Evolutionary conservation across 2,797 vertebrate genomes (phyloP).

Genomic region (Clarias laeviceps): DNA sequence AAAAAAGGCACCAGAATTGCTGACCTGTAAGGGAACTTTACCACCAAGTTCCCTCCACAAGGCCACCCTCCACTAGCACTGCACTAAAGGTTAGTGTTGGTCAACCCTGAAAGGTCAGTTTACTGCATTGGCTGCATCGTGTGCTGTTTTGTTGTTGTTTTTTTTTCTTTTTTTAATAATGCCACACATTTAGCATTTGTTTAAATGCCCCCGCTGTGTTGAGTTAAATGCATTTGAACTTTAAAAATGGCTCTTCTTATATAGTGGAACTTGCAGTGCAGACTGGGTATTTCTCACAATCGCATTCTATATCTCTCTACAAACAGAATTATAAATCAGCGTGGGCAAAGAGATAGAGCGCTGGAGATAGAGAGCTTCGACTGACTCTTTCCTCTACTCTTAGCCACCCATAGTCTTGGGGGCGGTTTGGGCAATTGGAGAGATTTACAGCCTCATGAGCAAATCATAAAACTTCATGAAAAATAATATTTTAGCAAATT

Average conservation of each 20-base stretch:
- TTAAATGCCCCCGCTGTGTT: constrained; percentile 29
- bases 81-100: constrained; percentile 47
- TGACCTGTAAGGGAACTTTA: neutral
- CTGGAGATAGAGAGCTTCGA: neutral
- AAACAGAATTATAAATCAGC: constrained; percentile 48
- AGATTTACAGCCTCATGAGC: constrained; percentile 44
- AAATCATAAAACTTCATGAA: constrained; percentile 42
- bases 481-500: constrained; percentile 48
- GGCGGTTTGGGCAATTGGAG: neutral
- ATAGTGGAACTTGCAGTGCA: constrained; percentile 14
- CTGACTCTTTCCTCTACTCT: neutral
- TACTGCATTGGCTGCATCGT: constrained; percentile 14
- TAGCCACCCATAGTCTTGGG: neutral
- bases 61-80: constrained; percentile 18
- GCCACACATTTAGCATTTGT: constrained; percentile 20
- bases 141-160: constrained; percentile 5
- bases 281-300: constrained; percentile 35
- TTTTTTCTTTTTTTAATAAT: constrained; percentile 34
- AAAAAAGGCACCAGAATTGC: no score
- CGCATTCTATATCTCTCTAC: constrained; percentile 33
- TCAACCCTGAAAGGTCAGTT: constrained; percentile 50
- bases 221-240: constrained; percentile 12
- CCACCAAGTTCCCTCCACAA: constrained; percentile 12
- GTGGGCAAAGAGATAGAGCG: neutral
- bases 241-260: constrained; percentile 18